Base-by-base conservation (phyloP, 2,113 vertebrate genomes). In the Lates calcarifer region DNA sequence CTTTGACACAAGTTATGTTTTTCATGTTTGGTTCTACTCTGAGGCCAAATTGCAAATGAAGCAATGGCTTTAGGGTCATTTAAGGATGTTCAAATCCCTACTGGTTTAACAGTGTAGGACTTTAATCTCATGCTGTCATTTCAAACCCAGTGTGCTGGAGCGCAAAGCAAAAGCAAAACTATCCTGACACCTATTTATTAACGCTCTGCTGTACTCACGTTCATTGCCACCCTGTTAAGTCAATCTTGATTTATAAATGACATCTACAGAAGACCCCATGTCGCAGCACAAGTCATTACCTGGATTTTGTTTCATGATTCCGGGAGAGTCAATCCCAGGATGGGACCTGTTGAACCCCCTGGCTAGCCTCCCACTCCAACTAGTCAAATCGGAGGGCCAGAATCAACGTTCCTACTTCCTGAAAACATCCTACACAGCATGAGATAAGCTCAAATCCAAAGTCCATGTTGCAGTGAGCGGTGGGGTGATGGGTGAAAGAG, bases 301-400 rank as follows among this genome's bases (percentile, higher is more conserved):
- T 94, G 87, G 60, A 86, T 65, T 92, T 57, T 76, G 71, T 51
- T 71, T 90, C 91, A 89, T 89, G 65, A 71, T 86, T 89, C 56
- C 82, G 80, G 68, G 65, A 45, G 61, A 75, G 13, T 37, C 33
- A 60, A 74, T 81, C 60, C 73, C 64, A 62, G 61, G 41, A 72
- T 31, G 64, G 80, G 81, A 89, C 84, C 60, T 67, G 64, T 56
- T 75, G 62, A 64, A 67, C 60, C 77, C 77, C 66, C 81, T 68
- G 76, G 29, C 47, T 51, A 39, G 49, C 11, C 41, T 83, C 85
- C 79, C 66, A 72, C 76, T 89, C 67, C 26, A 1, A 63, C 80
- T 77, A 81, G 56, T 77, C 60, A 28, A 79, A 90, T 64, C 3
- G 17, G 22, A 67, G 77, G 60, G 66, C 70, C 43, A 66, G 37